Evolutionary conservation across 2,888 invertebrate genomes (phyloP).

Genomic region (Charanyca ferruginea): DNA sequence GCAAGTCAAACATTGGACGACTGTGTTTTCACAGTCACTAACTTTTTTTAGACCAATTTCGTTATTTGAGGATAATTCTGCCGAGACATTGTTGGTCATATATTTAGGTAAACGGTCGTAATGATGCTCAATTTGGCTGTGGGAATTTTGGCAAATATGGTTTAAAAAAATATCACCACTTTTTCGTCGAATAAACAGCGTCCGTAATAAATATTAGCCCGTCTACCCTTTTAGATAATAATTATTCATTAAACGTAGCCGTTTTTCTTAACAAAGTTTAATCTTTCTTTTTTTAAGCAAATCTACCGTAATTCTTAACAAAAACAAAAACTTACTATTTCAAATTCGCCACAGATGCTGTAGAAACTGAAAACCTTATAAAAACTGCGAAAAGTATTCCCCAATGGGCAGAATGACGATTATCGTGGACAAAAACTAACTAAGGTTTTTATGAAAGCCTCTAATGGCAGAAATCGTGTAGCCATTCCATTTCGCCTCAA

Average conservation of each 20-base stretch:
- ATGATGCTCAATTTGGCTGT: constrained; percentile 30
- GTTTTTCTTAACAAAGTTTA: background rate
- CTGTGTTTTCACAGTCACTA: constrained; percentile 67
- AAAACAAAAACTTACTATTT: constrained; percentile 30
- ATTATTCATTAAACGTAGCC: constrained; percentile 2
- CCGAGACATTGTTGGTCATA: constrained; percentile 61
- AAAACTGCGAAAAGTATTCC: constrained; percentile 58
- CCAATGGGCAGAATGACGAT: constrained; percentile 59
- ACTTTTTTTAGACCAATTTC: constrained; percentile 66
- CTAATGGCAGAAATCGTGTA: constrained; percentile 69
- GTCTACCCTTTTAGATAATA: background rate
- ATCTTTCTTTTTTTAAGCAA: background rate
- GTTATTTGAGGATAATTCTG: constrained; percentile 57
- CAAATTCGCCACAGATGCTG: constrained; percentile 54
- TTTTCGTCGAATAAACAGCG: constrained; percentile 4
- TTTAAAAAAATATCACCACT: constrained; percentile 19
- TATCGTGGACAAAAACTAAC: constrained; percentile 67
- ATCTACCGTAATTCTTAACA: constrained; percentile 5
- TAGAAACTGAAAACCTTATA: constrained; percentile 43
- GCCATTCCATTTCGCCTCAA: constrained; percentile 67
- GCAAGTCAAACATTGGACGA: constrained; percentile 80
- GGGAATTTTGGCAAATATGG: constrained; percentile 29
- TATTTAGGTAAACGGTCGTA: constrained; percentile 50
- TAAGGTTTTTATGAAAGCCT: constrained; percentile 61
- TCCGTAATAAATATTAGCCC: background rate